Percentiles rank a stretch among this genome's conserved stretches.
Conservation (phyloP, 2,797 vertebrate genomes). For the Diglossa cyanea region DNA sequence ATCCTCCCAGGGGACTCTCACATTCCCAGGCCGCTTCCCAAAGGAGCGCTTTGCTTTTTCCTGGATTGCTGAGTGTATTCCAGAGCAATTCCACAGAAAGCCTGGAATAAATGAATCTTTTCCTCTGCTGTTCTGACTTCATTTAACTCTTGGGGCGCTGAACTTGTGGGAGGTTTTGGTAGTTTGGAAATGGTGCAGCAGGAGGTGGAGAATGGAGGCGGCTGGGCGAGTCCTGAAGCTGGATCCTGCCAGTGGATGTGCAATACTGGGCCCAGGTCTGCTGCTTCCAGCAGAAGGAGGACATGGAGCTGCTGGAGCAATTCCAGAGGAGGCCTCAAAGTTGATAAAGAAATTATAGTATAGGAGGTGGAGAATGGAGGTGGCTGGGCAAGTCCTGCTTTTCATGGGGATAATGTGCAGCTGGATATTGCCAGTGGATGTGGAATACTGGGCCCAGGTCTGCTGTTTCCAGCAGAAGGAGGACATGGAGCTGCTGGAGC, state of each 20-base stretch:
- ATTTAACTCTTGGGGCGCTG: not conserved
- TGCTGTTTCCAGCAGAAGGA: not conserved
- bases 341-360: not conserved
- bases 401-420: no score
- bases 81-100: not conserved
- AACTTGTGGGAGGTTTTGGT: not conserved
- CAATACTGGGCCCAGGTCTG: not conserved
- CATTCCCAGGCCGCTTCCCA: not conserved
- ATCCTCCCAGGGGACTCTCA: not conserved
- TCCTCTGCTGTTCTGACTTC: not conserved
- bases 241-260: not conserved
- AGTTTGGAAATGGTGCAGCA: not conserved
- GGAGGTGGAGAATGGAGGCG: not conserved
- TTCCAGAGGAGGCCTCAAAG: not conserved
- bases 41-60: not conserved
- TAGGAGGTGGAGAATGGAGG: not conserved
- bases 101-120: not conserved
- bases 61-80: not conserved
- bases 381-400: not conserved
- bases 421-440: not conserved
- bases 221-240: not conserved
- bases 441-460: not conserved
- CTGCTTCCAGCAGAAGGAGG: not conserved
- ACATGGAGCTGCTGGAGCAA: not conserved
- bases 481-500: not conserved